These are phyloP conservation scores for Melanostoma scalare DNA, from an alignment of 2,888 invertebrate species.

Conservation along the genomic window DNA sequence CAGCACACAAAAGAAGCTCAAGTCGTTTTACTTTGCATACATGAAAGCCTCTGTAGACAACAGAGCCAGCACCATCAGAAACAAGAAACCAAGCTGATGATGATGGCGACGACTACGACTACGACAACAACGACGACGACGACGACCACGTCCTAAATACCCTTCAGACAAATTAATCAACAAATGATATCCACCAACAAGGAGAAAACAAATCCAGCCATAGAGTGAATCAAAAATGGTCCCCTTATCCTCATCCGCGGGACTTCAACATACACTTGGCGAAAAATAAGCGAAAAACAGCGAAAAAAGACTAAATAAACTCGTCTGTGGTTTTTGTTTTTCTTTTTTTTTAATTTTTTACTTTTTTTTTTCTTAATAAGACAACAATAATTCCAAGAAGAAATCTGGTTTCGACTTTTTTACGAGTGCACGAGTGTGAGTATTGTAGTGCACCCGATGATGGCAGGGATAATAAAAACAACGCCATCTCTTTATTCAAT, in stretches of 20 bases:
- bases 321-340: conserved; percentile 29
- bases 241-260: conserved; percentile 52
- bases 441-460: conserved; percentile 47
- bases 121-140: conserved; percentile 24
- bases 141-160: conserved; percentile 73
- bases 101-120: conserved; percentile 44
- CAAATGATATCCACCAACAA: conserved; percentile 69
- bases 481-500: conserved; percentile 57
- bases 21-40: conserved; percentile 58
- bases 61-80: conserved; percentile 35
- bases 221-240: conserved; percentile 54
- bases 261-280: conserved; percentile 44
- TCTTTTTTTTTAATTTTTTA: conserved; percentile 28
- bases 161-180: conserved; percentile 73
- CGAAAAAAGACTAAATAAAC: conserved; percentile 43
- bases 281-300: conserved; percentile 53
- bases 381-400: conserved; percentile 61
- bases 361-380: conserved; percentile 6
- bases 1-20: conserved; percentile 36
- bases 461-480: conserved; percentile 39
- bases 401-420: conserved; percentile 63
- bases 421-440: conserved; percentile 47
- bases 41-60: conserved; percentile 36
- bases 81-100: conserved; percentile 61
- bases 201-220: conserved; percentile 58